phyloP scores from a whole-genome alignment of 2,888 invertebrate species.

The Aromia moschata region DNA sequence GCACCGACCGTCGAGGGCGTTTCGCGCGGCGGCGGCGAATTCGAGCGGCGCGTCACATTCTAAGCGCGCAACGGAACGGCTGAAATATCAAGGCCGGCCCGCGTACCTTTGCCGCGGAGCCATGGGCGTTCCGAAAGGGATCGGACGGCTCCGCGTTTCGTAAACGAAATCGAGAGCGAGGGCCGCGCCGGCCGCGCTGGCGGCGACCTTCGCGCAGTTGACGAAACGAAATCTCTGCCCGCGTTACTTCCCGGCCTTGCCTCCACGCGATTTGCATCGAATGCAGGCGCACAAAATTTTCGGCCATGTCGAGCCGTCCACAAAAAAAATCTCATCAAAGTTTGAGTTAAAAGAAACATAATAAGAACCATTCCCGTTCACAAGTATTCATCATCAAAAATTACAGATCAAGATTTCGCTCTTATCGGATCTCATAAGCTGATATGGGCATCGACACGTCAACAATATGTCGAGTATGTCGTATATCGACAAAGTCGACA shows the following conservation, averaged over 20 bases:
- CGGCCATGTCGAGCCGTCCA: too few relatives aligned
- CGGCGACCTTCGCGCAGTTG: not conserved
- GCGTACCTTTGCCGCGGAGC: constrained; percentile 44
- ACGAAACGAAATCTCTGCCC: not conserved
- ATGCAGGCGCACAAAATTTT: too few relatives aligned
- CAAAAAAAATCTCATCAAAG: too few relatives aligned
- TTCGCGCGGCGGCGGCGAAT: constrained; percentile 11
- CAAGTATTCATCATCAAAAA: too few relatives aligned
- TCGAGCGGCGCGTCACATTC: constrained; percentile 39
- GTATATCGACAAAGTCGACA: too few relatives aligned
- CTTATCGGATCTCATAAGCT: too few relatives aligned
- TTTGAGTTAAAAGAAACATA: too few relatives aligned
- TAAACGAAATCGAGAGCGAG: not conserved
- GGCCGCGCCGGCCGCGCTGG: not conserved
- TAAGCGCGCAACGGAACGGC: constrained; percentile 42
- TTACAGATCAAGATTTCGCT: too few relatives aligned
- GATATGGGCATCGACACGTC: too few relatives aligned
- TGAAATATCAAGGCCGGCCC: constrained; percentile 54
- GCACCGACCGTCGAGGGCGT: not conserved
- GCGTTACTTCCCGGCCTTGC: not conserved
- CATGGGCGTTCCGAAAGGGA: constrained; percentile 27
- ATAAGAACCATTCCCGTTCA: too few relatives aligned
- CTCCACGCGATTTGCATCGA: not conserved
- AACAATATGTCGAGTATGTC: too few relatives aligned
- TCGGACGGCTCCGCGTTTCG: constrained; percentile 4